Conservation (phyloP, 2,113 vertebrate species). For the Thinocorus orbignyianus region DNA sequence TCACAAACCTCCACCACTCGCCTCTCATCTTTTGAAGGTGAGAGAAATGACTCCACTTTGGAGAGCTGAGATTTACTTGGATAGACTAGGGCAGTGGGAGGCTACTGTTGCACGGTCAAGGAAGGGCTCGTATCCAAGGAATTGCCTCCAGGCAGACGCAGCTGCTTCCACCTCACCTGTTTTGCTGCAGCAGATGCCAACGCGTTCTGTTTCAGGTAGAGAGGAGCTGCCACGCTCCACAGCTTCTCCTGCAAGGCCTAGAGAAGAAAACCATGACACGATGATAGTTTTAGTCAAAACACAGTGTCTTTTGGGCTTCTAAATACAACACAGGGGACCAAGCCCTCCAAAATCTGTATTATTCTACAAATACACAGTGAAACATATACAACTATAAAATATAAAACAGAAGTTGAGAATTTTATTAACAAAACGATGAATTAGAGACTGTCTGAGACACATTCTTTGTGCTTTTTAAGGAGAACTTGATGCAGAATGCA, state of each 20-base stretch:
- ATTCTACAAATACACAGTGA: not conserved
- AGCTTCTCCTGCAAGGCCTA: conserved; percentile 95
- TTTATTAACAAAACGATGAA: not conserved
- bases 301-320: not conserved
- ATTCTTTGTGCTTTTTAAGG: too few species aligned
- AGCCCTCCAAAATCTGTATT: not conserved
- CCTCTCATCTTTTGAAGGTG: not conserved
- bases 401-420: not conserved
- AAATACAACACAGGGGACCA: not conserved
- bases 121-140: not conserved
- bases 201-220: conserved; percentile 91
- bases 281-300: not conserved
- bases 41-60: not conserved
- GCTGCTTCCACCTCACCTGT: conserved; percentile 77
- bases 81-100: not conserved
- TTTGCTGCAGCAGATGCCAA: conserved; percentile 87
- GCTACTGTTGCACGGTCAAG: rapidly evolving
- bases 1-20: not conserved
- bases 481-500: too few species aligned
- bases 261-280: not conserved
- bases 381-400: not conserved
- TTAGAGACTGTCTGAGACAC: not conserved
- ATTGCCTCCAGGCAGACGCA: not conserved
- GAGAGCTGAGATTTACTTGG: not conserved
- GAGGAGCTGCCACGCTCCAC: conserved; percentile 92